Conservation (phyloP, 2,113 vertebrate genomes). For the Marmota monax region DNA sequence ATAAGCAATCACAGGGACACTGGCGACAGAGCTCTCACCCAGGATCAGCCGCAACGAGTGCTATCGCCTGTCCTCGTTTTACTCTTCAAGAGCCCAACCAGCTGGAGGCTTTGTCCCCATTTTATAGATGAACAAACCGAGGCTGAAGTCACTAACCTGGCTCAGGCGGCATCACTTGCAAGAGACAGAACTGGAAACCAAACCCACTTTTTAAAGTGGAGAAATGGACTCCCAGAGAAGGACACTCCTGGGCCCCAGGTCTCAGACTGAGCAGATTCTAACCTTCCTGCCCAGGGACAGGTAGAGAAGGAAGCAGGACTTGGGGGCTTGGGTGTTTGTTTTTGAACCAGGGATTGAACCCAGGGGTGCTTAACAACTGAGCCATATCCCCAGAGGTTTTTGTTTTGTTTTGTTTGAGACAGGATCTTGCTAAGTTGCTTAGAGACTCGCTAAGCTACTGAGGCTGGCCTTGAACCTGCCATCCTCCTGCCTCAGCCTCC, state of each 20-base stretch:
- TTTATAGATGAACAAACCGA: conserved; percentile 33
- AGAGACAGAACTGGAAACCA: neutral
- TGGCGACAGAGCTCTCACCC: rapidly evolving
- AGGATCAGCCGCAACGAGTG: rapidly evolving
- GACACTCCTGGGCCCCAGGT: neutral
- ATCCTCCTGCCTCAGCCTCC: no score
- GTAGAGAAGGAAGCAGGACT: neutral
- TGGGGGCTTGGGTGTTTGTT: no score
- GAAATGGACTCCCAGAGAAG: neutral
- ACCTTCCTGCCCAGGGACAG: neutral
- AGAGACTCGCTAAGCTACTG: no score
- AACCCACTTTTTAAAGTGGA: neutral
- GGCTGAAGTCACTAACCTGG: neutral
- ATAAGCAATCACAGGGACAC: no score
- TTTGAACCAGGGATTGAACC: no score
- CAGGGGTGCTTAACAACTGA: no score
- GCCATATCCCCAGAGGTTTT: no score
- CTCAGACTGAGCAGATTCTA: neutral
- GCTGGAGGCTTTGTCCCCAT: neutral
- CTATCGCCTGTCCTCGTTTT: neutral
- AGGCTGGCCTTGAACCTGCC: no score
- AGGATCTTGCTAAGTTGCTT: no score
- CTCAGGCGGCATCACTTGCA: neutral
- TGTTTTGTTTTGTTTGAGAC: no score
- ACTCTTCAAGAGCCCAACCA: neutral